Evolutionary conservation across 2,888 invertebrate genomes (phyloP).

Genomic region (Germaria angustata): DNA sequence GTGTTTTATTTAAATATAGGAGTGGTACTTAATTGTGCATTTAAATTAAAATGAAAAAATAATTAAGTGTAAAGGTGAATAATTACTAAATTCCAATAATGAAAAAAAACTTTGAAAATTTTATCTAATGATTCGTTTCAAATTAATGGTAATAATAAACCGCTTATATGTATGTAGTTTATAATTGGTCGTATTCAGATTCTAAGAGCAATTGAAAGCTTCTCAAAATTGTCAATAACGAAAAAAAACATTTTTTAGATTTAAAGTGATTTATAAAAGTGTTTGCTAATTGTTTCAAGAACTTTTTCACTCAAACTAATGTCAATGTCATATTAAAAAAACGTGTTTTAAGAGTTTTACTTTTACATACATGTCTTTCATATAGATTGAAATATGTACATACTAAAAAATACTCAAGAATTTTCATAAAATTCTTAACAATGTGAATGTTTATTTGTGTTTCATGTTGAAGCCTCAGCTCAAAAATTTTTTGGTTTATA

Average conservation of each 20-base stretch:
- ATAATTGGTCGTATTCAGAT: not conserved
- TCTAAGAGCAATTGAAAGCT: not conserved
- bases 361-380: conserved; percentile 64
- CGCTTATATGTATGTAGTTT: no score
- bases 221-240: not conserved
- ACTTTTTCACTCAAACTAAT: not conserved
- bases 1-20: no score
- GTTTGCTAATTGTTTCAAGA: conserved; percentile 1
- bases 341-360: not conserved
- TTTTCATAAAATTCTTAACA: conserved; percentile 21
- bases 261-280: conserved; percentile 30
- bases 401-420: not conserved
- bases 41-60: not conserved
- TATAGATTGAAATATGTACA: conserved; percentile 44
- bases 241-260: not conserved
- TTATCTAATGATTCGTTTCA: not conserved
- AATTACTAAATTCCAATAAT: no score
- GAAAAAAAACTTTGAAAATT: no score
- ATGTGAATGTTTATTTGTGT: conserved; percentile 22
- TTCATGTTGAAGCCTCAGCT: not conserved
- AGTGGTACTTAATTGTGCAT: no score
- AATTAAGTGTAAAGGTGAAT: not conserved
- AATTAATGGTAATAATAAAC: not conserved
- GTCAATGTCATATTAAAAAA: conserved; percentile 8
- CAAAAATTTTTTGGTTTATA: conserved; percentile 5